A percentile compares a stretch with the other conserved stretches of the same genome.
phyloP scores from a whole-genome alignment of 2,888 invertebrate species.

The Lamellibrachia satsuma region DNA sequence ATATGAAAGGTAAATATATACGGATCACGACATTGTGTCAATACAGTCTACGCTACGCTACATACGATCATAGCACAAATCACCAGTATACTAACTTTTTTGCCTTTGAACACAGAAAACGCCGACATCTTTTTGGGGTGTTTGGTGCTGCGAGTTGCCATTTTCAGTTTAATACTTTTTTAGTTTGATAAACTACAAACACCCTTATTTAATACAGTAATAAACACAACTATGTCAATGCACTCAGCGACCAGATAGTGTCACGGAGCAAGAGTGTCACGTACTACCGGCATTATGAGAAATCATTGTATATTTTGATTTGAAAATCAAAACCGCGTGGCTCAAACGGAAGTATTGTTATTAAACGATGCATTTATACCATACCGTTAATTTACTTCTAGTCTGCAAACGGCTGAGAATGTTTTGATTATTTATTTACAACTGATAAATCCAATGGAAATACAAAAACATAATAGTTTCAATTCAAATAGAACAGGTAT shows the following conservation, averaged over 20 bases:
- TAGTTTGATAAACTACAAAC: neutral
- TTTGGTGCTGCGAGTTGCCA: neutral
- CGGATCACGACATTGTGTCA: too few relatives aligned
- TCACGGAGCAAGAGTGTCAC: neutral
- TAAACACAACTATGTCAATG: neutral
- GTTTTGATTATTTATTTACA: neutral
- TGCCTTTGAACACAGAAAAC: conserved; percentile 26
- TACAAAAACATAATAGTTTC: too few relatives aligned
- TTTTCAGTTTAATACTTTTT: neutral
- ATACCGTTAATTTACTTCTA: neutral
- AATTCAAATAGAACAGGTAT: too few relatives aligned
- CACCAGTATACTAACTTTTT: conserved; percentile 19
- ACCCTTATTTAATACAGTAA: neutral
- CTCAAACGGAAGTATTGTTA: conserved; percentile 17
- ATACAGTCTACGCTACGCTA: too few relatives aligned
- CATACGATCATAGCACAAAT: neutral
- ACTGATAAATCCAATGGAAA: neutral
- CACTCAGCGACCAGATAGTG: neutral
- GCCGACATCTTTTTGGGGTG: conserved; percentile 25
- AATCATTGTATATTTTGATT: conserved; percentile 18
- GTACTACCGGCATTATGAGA: neutral
- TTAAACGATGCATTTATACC: neutral
- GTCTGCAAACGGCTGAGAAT: neutral
- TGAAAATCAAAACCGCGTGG: neutral
- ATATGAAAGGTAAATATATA: too few relatives aligned